Base-by-base conservation (phyloP, 2,797 vertebrate species). In the Pogonophryne albipinna region DNA sequence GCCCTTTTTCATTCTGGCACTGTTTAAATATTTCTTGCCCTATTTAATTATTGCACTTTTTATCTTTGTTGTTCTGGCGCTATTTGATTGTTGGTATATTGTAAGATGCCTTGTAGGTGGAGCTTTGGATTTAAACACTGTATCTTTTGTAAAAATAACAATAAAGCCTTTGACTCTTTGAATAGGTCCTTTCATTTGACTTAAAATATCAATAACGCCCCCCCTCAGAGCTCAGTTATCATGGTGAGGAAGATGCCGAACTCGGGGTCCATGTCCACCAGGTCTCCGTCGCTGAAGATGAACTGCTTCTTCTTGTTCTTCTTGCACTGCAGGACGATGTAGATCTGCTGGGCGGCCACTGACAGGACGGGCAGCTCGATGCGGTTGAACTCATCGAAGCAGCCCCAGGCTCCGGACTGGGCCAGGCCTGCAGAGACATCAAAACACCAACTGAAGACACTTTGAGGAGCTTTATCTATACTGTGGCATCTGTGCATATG, bases 201-300 rank as follows among this genome's bases (percentile, higher is more conserved):
- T 38, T 38, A 7, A 38, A 38, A 38, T 38, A 38, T 38, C 34
- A 38, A 38, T 38, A 38, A 38, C 8, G 7, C 27, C 27, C 27
- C 27, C 27, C 4, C 27, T 27, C 27, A 27, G 34, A 38, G 34
- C 34, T 27, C 27, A 38, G 34, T 38, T 38, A 38, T 7, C 96
- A 96, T 96, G 50, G 96, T 96, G 74, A 96, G 89, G 89, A 96
- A 96, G 91, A 96, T 96, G 80, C 96, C 95, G 53, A 96, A 96
- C 89, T 95, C 96, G 41, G 93, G 93, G 89, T 96, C 95, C 95
- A 96, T 95, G 81, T 95, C 90, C 6, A 96, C 92, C 1, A 95
- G 5, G 0, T 96, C 96, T 23, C 96, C 96, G 10, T 96, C 96
- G 0, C 95, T 96, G 90, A 96, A 96, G 80, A 93, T 10, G 2